Evolutionary conservation across 2,797 vertebrate genomes (phyloP).

Genomic region (Toxotes lorentzi): DNA sequence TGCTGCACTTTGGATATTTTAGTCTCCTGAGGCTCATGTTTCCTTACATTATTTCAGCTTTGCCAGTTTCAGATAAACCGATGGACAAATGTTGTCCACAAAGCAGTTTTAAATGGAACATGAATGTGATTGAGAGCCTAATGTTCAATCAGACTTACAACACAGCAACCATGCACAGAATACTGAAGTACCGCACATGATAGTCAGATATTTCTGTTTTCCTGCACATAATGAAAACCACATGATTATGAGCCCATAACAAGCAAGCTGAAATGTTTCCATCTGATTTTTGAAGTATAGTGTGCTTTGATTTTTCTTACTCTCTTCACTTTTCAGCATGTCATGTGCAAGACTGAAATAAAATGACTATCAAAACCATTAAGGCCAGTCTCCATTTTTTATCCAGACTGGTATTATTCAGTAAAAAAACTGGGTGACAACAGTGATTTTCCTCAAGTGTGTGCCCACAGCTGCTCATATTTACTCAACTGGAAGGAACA

Average conservation of each 20-base stretch:
- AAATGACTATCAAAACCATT: constrained; percentile 55
- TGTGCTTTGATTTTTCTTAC: constrained; percentile 35
- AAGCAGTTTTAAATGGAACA: background rate
- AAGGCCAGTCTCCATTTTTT: background rate
- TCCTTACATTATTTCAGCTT: background rate
- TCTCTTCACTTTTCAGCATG: constrained; percentile 16
- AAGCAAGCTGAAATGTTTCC: constrained; percentile 14
- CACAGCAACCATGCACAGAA: constrained; percentile 22
- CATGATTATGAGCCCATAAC: constrained; percentile 9
- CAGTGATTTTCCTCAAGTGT: background rate
- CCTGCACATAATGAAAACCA: constrained; percentile 14
- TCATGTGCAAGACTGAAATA: constrained; percentile 57
- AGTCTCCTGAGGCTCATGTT: background rate
- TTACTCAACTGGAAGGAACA: background rate
- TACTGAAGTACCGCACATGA: constrained; percentile 56
- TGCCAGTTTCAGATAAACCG: constrained; percentile 5
- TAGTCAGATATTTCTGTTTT: constrained; percentile 52
- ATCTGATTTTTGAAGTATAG: constrained; percentile 27
- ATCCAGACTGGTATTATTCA: background rate
- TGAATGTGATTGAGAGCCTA: constrained; percentile 16
- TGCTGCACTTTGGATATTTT: background rate
- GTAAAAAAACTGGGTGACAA: background rate
- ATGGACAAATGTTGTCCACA: constrained; percentile 11
- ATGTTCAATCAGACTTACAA: constrained; percentile 22
- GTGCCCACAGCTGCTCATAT: background rate